Evolutionary conservation across 2,888 invertebrate genomes (phyloP).

Genomic region (Leptarthrus brevirostris): DNA sequence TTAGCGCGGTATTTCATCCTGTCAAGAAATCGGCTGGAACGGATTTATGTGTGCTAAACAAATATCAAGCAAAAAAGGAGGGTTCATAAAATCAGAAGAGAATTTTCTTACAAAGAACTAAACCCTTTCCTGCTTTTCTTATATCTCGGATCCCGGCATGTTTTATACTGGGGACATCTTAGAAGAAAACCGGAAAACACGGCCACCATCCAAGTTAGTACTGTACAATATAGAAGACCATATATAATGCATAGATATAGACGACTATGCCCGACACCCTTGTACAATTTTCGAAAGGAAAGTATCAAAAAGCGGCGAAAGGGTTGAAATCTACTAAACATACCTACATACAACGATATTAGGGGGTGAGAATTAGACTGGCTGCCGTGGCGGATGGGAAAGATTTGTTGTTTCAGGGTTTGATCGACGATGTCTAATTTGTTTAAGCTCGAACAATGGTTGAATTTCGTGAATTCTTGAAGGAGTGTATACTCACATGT

Average conservation of each 20-base stretch:
- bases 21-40: constrained; percentile 52
- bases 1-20: constrained; percentile 44
- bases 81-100: constrained; percentile 51
- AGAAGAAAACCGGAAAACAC: constrained; percentile 47
- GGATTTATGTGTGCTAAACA: constrained; percentile 50
- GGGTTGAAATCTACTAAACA: constrained; percentile 35
- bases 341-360: constrained; percentile 19
- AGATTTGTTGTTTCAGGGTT: constrained; percentile 49
- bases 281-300: background rate
- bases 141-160: background rate
- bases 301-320: constrained; percentile 31
- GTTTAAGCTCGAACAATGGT: constrained; percentile 54
- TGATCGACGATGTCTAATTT: constrained; percentile 56
- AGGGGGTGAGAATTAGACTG: background rate
- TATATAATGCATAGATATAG: background rate
- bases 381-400: constrained; percentile 17
- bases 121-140: background rate
- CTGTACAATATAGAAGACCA: background rate
- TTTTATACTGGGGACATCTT: constrained; percentile 26
- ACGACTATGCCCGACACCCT: constrained; percentile 1
- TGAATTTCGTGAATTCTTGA: constrained; percentile 33
- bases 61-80: constrained; percentile 48
- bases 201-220: constrained; percentile 24
- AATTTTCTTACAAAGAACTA: constrained; percentile 41
- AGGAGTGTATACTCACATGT: constrained; percentile 20